Evolutionary conservation across 1,140 invertebrate species (phyloP).

Genomic region (Physella acuta): DNA sequence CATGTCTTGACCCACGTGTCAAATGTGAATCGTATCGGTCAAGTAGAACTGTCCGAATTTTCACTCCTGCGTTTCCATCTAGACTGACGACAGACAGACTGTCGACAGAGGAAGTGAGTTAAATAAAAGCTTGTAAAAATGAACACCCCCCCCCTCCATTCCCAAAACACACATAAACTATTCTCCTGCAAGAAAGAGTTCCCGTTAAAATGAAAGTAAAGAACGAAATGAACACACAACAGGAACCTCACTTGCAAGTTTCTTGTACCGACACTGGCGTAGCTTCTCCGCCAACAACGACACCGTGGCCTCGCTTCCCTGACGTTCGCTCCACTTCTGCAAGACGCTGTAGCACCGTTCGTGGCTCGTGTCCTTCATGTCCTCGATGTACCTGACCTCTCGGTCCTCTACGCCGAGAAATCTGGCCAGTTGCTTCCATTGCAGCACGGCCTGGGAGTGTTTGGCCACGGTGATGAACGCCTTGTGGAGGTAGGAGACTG

Average conservation of each 20-base stretch:
- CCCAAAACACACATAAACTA: too few species aligned
- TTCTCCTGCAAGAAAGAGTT: too few species aligned
- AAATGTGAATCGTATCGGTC: too few species aligned
- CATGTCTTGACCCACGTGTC: too few species aligned
- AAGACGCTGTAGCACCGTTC: conserved; percentile 35
- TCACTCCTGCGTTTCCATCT: too few species aligned
- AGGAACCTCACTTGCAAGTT: conserved; percentile 39
- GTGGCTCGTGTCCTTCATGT: conserved; percentile 28
- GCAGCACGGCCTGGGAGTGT: conserved; percentile 29
- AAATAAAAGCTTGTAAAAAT: too few species aligned
- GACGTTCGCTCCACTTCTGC: conserved; percentile 26
- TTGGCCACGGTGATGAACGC: conserved; percentile 41
- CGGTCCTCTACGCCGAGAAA: conserved; percentile 33
- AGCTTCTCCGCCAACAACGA: conserved; percentile 31
- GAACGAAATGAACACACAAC: too few species aligned
- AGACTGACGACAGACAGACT: too few species aligned
- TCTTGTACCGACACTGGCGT: conserved; percentile 29
- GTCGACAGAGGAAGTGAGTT: too few species aligned
- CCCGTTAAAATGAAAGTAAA: too few species aligned
- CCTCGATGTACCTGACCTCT: conserved; percentile 35
- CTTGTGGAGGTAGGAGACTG: conserved; percentile 34
- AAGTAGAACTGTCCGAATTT: too few species aligned
- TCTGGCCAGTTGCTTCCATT: conserved; percentile 34
- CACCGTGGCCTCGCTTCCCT: conserved; percentile 29
- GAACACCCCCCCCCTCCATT: too few species aligned